A percentile compares a stretch with the other conserved stretches of the same genome.
These are phyloP conservation scores for Cryptomyrus ogoouensis DNA, from an alignment of 2,113 vertebrate genomes.

Conservation along the genomic window DNA sequence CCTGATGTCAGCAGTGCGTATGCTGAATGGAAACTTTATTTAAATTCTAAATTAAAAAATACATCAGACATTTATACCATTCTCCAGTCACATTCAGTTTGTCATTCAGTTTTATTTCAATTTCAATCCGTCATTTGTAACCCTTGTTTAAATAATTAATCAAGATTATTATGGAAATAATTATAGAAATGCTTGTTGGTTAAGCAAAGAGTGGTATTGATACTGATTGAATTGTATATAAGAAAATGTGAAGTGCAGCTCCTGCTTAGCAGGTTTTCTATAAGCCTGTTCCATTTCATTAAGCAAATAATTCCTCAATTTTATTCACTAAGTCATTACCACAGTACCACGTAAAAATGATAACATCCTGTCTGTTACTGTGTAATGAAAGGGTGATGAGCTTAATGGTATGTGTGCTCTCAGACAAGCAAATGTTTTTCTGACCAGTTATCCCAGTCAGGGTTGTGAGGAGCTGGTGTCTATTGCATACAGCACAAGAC, in stretches of 20 bases:
- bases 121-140: background rate
- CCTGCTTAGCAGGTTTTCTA: background rate
- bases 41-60: background rate
- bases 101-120: background rate
- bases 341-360: background rate
- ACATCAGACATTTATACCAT: background rate
- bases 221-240: background rate
- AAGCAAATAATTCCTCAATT: background rate
- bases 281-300: background rate
- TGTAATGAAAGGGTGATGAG: background rate
- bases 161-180: background rate
- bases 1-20: background rate
- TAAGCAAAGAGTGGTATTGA: background rate
- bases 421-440: background rate
- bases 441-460: background rate
- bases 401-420: background rate
- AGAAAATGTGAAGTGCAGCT: background rate
- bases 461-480: background rate
- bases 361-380: background rate
- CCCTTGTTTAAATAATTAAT: background rate
- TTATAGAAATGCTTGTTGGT: background rate
- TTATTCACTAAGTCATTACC: background rate
- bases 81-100: background rate
- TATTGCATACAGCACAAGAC: background rate
- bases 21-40: background rate